Evolutionary conservation across 2,797 vertebrate species (phyloP), one percentile per base, ranked within the genome.

Genomic region (Rhinella marina): DNA sequence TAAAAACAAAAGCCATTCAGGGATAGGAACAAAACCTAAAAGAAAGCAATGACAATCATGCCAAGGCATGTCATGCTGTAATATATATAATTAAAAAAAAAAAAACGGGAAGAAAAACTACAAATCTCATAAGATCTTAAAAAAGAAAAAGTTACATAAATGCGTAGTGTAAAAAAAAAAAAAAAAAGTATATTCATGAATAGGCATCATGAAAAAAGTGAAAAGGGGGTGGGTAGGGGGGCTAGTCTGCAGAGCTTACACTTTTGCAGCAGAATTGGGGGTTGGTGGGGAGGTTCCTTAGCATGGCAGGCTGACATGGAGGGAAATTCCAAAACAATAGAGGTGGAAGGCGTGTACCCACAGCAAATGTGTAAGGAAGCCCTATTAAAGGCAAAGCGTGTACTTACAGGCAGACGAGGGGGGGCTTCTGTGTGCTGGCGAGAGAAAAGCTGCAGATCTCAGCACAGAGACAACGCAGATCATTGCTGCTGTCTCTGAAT

Each of bases 401-500:
- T 86, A 88, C 87, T 88, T 72, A 88, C 87, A 82, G 83, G 78
- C 68, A 66, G 82, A 25, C n/a, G 73, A 57, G 2, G 48, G 59
- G 57, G 16, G n/a, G 68, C 25, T 78, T 61, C 84, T 78, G 61
- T 8, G 61, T 48, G 61, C 81, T 21, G 72, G 27, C 48, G 41
- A 85, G 70, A 12, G 83, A 2, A 76, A 85, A 76, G 83, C 70
- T 73, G 0, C 81, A 17, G 81, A 68, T 80, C 81, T 79, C 81
- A 78, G 75, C 64, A 32, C 81, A 70, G 61, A 13, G 8, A 66
- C 21, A 10, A 56, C 73, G 2, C 68, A 41, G 84, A 75, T 90
- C 87, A 89, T 88, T 59, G 70, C 66, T 89, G 84, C 81, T 84
- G 82, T 82, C 88, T 90, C 90, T 83, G 86, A 90, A 90, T 87